phyloP scores from a whole-genome alignment of 2,797 vertebrate species.

The Enteromius fasciolatus region DNA sequence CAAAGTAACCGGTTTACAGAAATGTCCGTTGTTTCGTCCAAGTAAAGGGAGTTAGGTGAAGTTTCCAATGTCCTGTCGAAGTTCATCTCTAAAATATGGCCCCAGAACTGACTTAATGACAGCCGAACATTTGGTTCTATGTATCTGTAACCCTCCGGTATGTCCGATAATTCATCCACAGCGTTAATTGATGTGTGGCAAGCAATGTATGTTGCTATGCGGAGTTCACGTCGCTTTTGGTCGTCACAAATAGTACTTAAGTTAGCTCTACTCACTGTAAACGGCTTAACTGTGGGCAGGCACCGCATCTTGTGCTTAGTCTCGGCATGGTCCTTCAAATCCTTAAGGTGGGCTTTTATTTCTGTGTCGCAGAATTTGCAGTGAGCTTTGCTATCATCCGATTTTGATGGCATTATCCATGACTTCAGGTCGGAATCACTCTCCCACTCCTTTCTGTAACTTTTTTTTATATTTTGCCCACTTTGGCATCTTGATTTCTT shows the following conservation, averaged over 20 bases:
- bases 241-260: conserved; percentile 1
- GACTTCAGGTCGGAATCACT: background rate
- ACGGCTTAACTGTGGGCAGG: background rate
- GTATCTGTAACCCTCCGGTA: conserved; percentile 29
- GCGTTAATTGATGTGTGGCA: conserved; percentile 6
- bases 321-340: background rate
- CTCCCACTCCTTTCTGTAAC: conserved; percentile 4
- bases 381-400: background rate
- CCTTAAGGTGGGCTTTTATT: background rate
- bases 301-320: background rate
- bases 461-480: conserved; percentile 5
- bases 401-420: conserved; percentile 1
- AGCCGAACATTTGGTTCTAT: conserved; percentile 33
- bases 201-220: background rate
- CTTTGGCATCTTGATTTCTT: background rate
- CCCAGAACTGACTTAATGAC: conserved; percentile 23
- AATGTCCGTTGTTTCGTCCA: background rate
- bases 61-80: conserved; percentile 14
- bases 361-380: conserved; percentile 10
- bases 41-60: conserved; percentile 23
- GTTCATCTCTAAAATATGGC: conserved; percentile 15
- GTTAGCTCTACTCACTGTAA: background rate
- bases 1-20: conserved; percentile 5
- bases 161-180: conserved; percentile 21
- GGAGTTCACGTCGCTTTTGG: background rate